phyloP scores from a whole-genome alignment of 2,797 vertebrate genomes.

The Gallirallus australis region DNA sequence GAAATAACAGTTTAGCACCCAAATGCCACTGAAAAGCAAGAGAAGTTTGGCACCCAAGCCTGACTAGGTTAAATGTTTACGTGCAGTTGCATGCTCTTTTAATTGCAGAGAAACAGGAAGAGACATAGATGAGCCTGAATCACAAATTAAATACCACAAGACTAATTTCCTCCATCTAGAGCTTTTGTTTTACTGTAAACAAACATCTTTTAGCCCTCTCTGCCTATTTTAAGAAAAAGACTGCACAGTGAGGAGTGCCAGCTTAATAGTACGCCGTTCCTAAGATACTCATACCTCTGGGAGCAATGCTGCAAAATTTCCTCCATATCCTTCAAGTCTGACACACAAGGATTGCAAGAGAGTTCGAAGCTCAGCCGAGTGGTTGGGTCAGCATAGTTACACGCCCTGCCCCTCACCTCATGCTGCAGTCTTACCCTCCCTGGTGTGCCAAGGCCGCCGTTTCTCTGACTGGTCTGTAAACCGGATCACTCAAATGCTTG shows the following conservation, averaged over 20 bases:
- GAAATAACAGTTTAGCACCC: neutral
- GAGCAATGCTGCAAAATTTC: neutral
- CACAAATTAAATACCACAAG: conserved; percentile 32
- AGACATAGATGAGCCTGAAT: conserved; percentile 39
- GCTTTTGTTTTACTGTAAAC: conserved; percentile 57
- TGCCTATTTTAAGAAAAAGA: conserved; percentile 37
- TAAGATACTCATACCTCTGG: conserved; percentile 7
- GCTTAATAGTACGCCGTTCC: neutral
- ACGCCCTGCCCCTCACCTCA: neutral
- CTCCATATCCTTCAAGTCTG: conserved; percentile 21
- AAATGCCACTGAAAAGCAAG: neutral
- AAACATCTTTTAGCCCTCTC: conserved; percentile 7
- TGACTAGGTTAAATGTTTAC: neutral
- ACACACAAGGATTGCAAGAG: neutral
- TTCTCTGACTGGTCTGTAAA: neutral
- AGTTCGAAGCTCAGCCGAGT: neutral
- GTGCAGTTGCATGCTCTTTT: neutral
- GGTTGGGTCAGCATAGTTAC: neutral
- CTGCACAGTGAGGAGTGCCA: neutral
- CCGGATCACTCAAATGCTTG: neutral
- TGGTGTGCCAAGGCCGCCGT: neutral
- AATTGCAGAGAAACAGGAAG: conserved; percentile 17
- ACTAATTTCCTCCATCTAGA: conserved; percentile 33
- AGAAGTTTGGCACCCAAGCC: neutral
- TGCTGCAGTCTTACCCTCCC: neutral